Evolutionary conservation across 2,113 vertebrate genomes (phyloP).

Genomic region (Melospiza georgiana): DNA sequence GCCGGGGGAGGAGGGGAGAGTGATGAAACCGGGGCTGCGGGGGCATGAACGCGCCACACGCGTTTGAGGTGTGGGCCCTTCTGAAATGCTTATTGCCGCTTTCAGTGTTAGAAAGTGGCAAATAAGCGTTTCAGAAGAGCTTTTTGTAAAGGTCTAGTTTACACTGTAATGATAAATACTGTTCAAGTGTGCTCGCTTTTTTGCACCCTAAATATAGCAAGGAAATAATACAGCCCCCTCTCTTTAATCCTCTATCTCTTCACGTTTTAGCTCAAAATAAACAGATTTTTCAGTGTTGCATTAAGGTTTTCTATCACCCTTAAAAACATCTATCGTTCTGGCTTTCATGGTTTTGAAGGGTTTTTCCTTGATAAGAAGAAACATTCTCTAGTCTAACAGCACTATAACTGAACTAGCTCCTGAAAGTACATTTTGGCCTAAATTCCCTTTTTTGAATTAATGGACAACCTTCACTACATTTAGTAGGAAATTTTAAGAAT

Average conservation of each 20-base stretch:
- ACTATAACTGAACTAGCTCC: not conserved
- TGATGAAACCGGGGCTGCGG: not conserved
- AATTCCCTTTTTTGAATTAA: not conserved
- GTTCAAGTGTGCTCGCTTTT: not conserved
- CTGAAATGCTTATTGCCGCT: too few relatives aligned
- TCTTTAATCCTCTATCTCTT: not conserved
- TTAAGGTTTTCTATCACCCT: not conserved
- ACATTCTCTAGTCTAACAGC: not conserved
- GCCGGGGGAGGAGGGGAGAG: too few relatives aligned
- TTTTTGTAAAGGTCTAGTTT: not conserved
- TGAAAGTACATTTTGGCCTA: not conserved
- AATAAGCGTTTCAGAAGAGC: not conserved
- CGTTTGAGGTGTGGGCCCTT: too few relatives aligned
- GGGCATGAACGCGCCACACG: accelerated
- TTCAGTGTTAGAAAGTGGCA: too few relatives aligned
- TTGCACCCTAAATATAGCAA: not conserved
- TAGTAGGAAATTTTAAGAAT: not conserved
- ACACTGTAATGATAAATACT: accelerated
- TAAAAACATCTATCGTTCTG: not conserved
- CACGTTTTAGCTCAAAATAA: not conserved
- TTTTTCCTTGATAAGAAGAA: not conserved
- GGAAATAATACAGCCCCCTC: not conserved
- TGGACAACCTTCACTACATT: not conserved
- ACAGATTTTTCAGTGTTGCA: not conserved
- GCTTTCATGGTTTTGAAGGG: not conserved